phyloP scores from a whole-genome alignment of 1,140 invertebrate species.

The Ericerus pela region DNA sequence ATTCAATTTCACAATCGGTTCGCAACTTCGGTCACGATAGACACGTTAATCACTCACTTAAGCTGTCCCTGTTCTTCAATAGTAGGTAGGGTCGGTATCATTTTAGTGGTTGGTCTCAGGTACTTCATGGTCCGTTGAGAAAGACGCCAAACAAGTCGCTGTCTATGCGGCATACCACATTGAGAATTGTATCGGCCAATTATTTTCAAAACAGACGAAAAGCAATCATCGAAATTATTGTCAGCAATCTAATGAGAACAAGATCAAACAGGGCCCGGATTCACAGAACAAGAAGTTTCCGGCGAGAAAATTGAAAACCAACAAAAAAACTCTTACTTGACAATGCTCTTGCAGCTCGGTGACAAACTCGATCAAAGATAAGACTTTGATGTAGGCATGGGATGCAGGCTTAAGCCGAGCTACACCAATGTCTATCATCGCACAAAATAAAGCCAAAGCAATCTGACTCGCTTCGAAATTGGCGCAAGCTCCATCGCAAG shows the following conservation, averaged over 20 bases:
- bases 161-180: slow-evolving; percentile 48
- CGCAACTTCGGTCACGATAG: too few species aligned
- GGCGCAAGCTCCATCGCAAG: slow-evolving; percentile 50
- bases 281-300: too few species aligned
- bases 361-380: slow-evolving; percentile 37
- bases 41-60: background rate
- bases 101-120: slow-evolving; percentile 54
- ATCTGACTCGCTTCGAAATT: slow-evolving; percentile 48
- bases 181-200: slow-evolving; percentile 52
- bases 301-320: slow-evolving; percentile 14
- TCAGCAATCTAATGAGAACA: slow-evolving; percentile 42
- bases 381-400: slow-evolving; percentile 22
- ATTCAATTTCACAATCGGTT: too few species aligned
- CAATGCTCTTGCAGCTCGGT: slow-evolving; percentile 37
- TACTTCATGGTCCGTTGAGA: slow-evolving; percentile 35
- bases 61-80: slow-evolving; percentile 44
- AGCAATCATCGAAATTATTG: slow-evolving; percentile 41
- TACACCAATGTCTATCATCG: slow-evolving; percentile 40
- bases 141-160: slow-evolving; percentile 52
- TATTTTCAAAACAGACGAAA: slow-evolving; percentile 41
- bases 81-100: slow-evolving; percentile 51
- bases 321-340: slow-evolving; percentile 33
- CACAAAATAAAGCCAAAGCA: slow-evolving; percentile 51
- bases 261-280: too few species aligned
- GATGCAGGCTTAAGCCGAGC: slow-evolving; percentile 21